Evolutionary conservation across 2,888 invertebrate genomes (phyloP), one percentile per base, ranked within the genome.

Genomic region (Copidosoma aretas): DNA sequence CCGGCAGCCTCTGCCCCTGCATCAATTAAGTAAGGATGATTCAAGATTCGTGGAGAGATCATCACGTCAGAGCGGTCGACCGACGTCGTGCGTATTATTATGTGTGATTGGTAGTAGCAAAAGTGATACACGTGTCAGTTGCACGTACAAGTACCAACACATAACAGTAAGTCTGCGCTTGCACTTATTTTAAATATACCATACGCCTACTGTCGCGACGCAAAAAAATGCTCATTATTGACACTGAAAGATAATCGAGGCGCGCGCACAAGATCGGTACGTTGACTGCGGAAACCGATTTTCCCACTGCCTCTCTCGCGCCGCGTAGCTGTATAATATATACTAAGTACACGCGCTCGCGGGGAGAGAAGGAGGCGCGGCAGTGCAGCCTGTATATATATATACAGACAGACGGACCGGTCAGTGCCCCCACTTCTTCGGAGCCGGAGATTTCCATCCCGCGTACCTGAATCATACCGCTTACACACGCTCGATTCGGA

Each of bases 401-500:
- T 32, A 32, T 32, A 32, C 32, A 32, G 32, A 73, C 75, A 77
- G 80, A 32, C 32, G 8, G 32, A 73, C 75, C 77, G 80, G 80
- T 79, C 80, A 80, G 77, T 79, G 79, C 76, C 78, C 80, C 75
- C 78, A 71, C 72, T 67, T 19, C 15, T 67, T 70, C 67, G 63
- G n/a, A 67, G 67, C 57, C 65, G 60, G 70, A 72, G 73, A 77
- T 76, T 76, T 75, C 75, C 72, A 73, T 77, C 74, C 73, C 64
- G 73, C 74, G 73, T 74, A 74, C 74, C 72, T 22, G 14, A 8
- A n/a, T n/a, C n/a, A 19, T 21, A 21, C 53, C 12, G 52, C 21
- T 19, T 14, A 51, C 49, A 14, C 32, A 17, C 17, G 63, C 67
- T 49, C 63, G 71, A 73, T 68, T 67, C 65, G 41, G 43, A 61